Conservation (phyloP, 1,140 invertebrate species). For the Caenorhabditis briggsae region DNA sequence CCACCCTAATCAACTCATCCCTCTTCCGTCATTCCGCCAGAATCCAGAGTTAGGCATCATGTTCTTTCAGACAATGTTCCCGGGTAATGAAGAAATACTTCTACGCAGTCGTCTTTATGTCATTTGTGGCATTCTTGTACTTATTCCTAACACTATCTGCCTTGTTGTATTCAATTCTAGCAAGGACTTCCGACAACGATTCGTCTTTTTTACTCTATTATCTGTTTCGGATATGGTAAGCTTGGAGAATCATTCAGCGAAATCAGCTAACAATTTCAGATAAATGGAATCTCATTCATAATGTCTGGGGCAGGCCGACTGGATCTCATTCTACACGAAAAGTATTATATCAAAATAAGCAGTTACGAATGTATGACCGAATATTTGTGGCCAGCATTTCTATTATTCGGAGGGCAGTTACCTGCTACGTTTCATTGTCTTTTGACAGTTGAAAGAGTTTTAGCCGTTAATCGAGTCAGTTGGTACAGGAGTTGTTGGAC, state of each 20-base stretch:
- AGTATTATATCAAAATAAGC: constrained; percentile 39
- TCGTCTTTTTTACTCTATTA: constrained; percentile 25
- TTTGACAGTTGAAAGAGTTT: constrained; percentile 45
- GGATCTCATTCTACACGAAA: not conserved
- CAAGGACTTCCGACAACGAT: constrained; percentile 44
- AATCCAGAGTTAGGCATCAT: constrained; percentile 77
- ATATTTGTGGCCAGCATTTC: not conserved
- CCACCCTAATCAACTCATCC: constrained; percentile 30
- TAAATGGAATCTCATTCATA: constrained; percentile 52
- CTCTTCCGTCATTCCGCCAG: constrained; percentile 80
- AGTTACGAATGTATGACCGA: constrained; percentile 51
- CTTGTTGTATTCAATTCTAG: constrained; percentile 52
- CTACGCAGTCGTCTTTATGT: constrained; percentile 20
- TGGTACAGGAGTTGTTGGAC: constrained; percentile 54
- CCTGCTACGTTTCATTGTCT: constrained; percentile 46
- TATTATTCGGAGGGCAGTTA: constrained; percentile 45
- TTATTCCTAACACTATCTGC: constrained; percentile 26
- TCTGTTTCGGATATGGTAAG: constrained; percentile 39
- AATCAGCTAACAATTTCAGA: not conserved
- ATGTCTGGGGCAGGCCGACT: constrained; percentile 14
- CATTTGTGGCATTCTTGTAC: constrained; percentile 46
- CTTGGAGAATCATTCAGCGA: not conserved
- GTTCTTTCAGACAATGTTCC: constrained; percentile 39
- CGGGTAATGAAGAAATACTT: constrained; percentile 18
- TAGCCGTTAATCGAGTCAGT: constrained; percentile 38